Percentiles rank a stretch among this genome's conserved stretches.
These are phyloP conservation scores for Scopus umbretta DNA, from an alignment of 2,113 vertebrate genomes.

Conservation along the genomic window DNA sequence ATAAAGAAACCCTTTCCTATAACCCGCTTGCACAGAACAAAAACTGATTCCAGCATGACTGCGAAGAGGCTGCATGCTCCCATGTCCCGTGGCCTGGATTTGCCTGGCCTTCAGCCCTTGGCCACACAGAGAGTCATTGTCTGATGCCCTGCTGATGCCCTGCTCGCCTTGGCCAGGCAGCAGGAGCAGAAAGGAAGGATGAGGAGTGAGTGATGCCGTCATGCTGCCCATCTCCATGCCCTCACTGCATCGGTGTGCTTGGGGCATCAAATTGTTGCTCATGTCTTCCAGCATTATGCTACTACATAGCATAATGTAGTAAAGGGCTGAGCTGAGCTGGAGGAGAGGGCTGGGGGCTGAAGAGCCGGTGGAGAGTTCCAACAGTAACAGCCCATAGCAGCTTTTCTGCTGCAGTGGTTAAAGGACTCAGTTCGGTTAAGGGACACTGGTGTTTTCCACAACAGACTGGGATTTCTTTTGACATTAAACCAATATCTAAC, in stretches of 20 bases:
- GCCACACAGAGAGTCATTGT: background rate
- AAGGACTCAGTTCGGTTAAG: background rate
- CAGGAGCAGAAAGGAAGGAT: background rate
- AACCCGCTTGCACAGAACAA: background rate
- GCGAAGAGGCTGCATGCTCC: background rate
- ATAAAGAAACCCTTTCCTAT: background rate
- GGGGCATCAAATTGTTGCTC: rapidly evolving
- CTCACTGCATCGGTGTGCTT: rapidly evolving
- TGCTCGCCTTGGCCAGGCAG: rapidly evolving
- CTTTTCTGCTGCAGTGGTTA: background rate
- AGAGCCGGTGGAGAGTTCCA: too few relatives aligned
- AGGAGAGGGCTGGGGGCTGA: background rate
- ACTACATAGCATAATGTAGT: too few relatives aligned
- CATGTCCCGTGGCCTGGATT: background rate
- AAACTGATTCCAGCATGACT: background rate
- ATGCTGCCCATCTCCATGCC: rapidly evolving
- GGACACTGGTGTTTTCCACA: background rate
- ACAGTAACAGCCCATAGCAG: rapidly evolving
- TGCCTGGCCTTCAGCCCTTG: rapidly evolving
- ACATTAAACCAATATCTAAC: background rate
- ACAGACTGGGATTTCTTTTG: background rate
- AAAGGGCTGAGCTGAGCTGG: too few relatives aligned
- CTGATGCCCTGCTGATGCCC: too few relatives aligned
- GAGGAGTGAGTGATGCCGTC: background rate
- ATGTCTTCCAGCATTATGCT: background rate